Evolutionary conservation across 2,888 invertebrate species (phyloP), one percentile per base, ranked within the genome.

Genomic region (Spicauda simplicius): DNA sequence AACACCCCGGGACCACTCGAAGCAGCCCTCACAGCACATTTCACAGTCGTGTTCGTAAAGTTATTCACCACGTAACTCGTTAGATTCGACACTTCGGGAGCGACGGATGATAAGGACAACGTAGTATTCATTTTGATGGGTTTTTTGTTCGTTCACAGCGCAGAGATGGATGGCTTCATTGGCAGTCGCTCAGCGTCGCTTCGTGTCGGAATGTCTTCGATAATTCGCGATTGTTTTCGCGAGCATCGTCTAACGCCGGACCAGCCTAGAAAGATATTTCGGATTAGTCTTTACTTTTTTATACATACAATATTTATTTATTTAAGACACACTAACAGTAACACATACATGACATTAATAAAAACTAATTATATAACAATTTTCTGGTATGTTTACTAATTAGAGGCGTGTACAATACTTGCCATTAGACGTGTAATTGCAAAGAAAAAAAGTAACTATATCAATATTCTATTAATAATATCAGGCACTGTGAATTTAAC

Each of bases 1-100:
- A 90, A 79, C 67, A 77, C 70, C 56, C 59, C 73, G 8, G 71
- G 71, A 4, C 71, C 41, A 3, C 16, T 6, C 19, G 54, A 0
- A 11, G 37, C 30, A 10, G 30, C 11, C 14, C 12, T 45, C 48
- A n/a, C 54, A 7, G 8, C 37, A 55, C 48, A 33, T 50, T 50
- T 50, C 55, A 72, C 70, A 4, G 62, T 66, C 25, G 65, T 55
- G 19, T 75, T 77, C 3, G 76, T 72, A 4, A 69, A 54, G 14
- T 73, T 73, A 25, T 63, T 68, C 41, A 66, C 50, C 41, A 54
- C 8, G 14, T 48, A 60, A 14, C 16, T 53, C 12, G 65, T 59
- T 0, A 18, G 41, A 11, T 55, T 60, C 16, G 41, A 53, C 25
- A 45, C 16, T 7, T 41, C 58, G 20, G n/a, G 45, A 6, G 58